Evolutionary conservation across 1,140 invertebrate genomes (phyloP), one percentile per base, ranked within the genome.

Genomic region (Eriocheir sinensis): DNA sequence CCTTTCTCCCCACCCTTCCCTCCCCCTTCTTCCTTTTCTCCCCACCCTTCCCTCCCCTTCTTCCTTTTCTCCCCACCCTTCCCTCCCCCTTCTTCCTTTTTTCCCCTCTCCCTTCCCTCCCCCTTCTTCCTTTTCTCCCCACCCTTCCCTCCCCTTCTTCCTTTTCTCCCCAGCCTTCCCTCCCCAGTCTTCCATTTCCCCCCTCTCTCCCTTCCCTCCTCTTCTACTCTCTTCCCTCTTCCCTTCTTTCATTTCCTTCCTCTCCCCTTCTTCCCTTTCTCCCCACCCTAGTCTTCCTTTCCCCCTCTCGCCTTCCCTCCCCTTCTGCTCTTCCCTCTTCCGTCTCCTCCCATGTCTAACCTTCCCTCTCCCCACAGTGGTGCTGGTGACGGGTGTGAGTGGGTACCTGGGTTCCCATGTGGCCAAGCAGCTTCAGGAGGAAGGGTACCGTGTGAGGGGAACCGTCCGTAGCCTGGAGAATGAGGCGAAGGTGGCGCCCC

Each of bases 361-460:
- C 17, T 38, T 12, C 38, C 9, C 27, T n/a, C 53, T 40, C 38
- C n/a, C 53, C 4, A 4, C 94, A 96, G 96, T 96, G 81, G 97
- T 98, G 72, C 96, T 98, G 53, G 97, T 97, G 21, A 98, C 97
- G 8, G 97, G 97, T 83, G 97, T 97, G 4, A 97, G 97, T 9
- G 97, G 97, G 34, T 97, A 96, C 96, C 96, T 97, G 79, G 97
- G 97, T 41, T 96, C 97, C 32, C 97, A 97, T 95, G 97, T 97
- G 53, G 97, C 97, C 36, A 96, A 97, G 96, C 96, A 97, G 94
- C 96, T 98, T 38, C 96, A 97, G 85, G 96, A 97, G 93, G 96
- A 96, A 36, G 97, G 97, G 0, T 97, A 97, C 95, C 95, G 96
- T 72, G 97, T 97, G 6, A 95, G 97, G 38, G 97, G 97, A 15